These are phyloP conservation scores for Calameuta idolon DNA, from an alignment of 2,888 invertebrate genomes.

Conservation along the genomic window DNA sequence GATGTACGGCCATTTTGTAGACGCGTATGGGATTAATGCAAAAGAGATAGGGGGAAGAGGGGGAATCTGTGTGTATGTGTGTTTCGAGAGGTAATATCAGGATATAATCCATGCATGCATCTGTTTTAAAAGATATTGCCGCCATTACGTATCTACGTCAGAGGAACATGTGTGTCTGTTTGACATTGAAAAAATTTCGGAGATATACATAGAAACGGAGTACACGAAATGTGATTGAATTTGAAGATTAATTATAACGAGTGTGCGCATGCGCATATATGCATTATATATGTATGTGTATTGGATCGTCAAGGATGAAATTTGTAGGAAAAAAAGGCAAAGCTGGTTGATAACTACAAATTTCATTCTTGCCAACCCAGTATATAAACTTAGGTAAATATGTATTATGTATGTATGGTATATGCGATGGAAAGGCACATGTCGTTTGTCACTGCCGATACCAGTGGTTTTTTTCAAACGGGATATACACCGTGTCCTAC, in stretches of 20 bases:
- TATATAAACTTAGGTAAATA: not conserved
- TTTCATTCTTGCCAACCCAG: too few species aligned
- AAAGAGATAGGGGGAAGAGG: not conserved
- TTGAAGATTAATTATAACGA: not conserved
- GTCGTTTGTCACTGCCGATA: not conserved
- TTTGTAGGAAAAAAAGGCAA: too few species aligned
- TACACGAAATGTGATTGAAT: not conserved
- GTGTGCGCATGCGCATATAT: not conserved
- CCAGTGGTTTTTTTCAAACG: too few species aligned
- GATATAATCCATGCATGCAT: not conserved
- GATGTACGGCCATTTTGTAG: not conserved
- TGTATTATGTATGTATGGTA: not conserved
- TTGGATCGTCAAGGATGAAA: too few species aligned
- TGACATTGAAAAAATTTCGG: not conserved
- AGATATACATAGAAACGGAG: not conserved
- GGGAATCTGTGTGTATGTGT: not conserved
- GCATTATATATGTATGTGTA: not conserved
- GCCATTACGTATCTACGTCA: not conserved
- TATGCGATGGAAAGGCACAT: not conserved
- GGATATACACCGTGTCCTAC: not conserved
- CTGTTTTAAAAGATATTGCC: not conserved
- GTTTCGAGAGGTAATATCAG: not conserved
- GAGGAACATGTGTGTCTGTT: not conserved
- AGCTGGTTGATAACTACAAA: too few species aligned
- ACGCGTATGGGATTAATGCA: not conserved